Evolutionary conservation across 2,797 vertebrate genomes (phyloP), one percentile per base, ranked within the genome.

Genomic region (Danio jaintianensis): DNA sequence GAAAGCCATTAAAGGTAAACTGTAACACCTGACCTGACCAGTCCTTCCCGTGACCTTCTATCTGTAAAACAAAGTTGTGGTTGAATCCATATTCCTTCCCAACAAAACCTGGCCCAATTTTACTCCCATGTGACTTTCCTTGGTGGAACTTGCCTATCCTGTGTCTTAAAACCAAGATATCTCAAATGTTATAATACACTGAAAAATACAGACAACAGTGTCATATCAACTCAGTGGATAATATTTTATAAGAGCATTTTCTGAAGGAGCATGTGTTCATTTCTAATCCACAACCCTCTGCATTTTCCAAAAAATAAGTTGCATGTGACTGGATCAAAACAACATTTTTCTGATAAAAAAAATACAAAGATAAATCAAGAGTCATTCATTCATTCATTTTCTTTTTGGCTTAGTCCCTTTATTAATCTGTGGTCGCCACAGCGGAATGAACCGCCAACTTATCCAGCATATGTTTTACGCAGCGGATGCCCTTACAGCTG

Each of bases 1-100:
- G 89, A 94, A 92, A 93, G 91, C 94, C 91, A 84, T 94, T 87
- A 95, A 96, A 95, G 94, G 95, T 96, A 96, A 95, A 84, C 75
- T 72, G 9, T 2, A 11, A 38, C 80, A 75, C n/a, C n/a, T n/a
- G 84, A 84, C 42, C 52, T 85, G 82, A 86, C 78, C 85, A 90
- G 87, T 89, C 62, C 59, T 66, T 63, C 29, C 66, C 38, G 85
- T 92, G 87, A 90, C 79, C 82, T 92, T 89, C 87, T 79, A 78
- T 68, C 74, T 69, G 85, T 90, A 87, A 52, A 10, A 91, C 22
- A 85, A 79, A 91, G 88, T 87, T 64, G 15, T 86, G 84, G 72
- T 86, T 85, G 79, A 80, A 81, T 87, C 86, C 85, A 77, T 82
- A 92, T 78, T 92, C 85, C 85, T 85, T 75, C 68, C 76, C 81